Evolutionary conservation across 64 coral and sea anemone genomes (phyloP), one percentile per base, ranked within the genome.

Genomic region (Montipora cactus): DNA sequence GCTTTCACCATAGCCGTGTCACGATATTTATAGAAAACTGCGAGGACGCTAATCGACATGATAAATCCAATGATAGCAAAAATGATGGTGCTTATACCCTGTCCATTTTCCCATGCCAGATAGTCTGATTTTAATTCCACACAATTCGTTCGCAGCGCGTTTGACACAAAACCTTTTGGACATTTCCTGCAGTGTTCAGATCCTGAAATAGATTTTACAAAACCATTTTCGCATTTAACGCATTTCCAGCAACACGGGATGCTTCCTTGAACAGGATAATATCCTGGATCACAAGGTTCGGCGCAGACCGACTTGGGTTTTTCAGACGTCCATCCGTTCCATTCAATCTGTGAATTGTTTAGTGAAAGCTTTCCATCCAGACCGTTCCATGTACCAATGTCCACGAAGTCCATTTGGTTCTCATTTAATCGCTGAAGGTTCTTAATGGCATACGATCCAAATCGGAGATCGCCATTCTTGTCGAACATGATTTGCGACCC

Each of bases 201-300:
- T 64, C 96, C 96, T 78, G 67, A 79, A 59, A 49, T 84, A 2
- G 67, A 47, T 51, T 99, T 99, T n/a, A 87, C 61, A 74, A 88
- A 99, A 0, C 89, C 95, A 4, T 68, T 25, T 61, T 47, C 61
- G 46, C 97, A 99, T 23, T 88, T 74, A 9, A 95, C 94, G 46
- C 97, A 99, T 21, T 92, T 99, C 97, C 97, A 99, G 47, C 97
- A 99, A 62, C 97, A 99, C 15, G 49, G 57, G 49, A 84, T 51
- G 23, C 95, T 99, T 2, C 92, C 95, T 21, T 91, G 87, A 3
- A 99, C 95, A 0, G 83, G 77, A 44, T 91, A 96, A 61, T 92
- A 48, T 28, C 97, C 97, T 0, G 97, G 92, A 3, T 59, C 67
- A 87, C 97, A 99, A 53, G 91, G 46, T 22, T 99, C 95, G 47